phyloP scores from a whole-genome alignment of 2,797 vertebrate species.

The Cichlasoma orientale region DNA sequence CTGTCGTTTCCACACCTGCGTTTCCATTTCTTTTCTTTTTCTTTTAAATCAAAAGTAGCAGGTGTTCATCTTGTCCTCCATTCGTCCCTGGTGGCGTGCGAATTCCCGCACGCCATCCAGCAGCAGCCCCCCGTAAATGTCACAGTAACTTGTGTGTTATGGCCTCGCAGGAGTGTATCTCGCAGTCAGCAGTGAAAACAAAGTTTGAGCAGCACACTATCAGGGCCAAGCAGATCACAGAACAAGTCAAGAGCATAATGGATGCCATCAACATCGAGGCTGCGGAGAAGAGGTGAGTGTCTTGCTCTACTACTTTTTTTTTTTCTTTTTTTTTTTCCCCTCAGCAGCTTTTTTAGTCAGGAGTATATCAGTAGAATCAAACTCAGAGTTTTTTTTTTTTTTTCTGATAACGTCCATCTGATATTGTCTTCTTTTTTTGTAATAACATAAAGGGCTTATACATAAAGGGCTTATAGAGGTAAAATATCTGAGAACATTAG shows the following conservation, averaged over 20 bases:
- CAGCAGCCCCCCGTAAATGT: constrained; percentile 77
- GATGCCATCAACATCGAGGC: constrained; percentile 94
- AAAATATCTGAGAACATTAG: neutral
- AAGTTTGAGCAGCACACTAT: constrained; percentile 99
- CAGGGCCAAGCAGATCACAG: constrained; percentile 99
- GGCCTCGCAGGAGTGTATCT: constrained; percentile 99
- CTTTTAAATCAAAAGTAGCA: constrained; percentile 76
- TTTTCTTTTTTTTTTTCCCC: no score
- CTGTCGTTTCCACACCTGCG: constrained; percentile 36
- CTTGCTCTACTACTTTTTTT: neutral
- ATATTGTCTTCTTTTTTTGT: constrained; percentile 1
- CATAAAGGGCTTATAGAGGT: constrained; percentile 1
- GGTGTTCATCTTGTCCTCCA: constrained; percentile 78
- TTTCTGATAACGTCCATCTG: neutral
- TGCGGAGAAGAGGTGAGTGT: constrained; percentile 94
- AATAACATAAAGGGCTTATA: neutral
- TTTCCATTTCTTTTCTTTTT: constrained; percentile 46
- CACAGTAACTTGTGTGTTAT: constrained; percentile 94
- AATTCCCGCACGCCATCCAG: constrained; percentile 8
- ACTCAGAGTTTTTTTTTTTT: neutral
- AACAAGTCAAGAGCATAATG: constrained; percentile 96
- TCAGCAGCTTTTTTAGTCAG: neutral
- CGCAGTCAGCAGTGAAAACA: constrained; percentile 99
- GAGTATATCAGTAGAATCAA: neutral
- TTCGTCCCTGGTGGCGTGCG: constrained; percentile 45